Conservation (phyloP, 1,140 invertebrate genomes). For the Caerostris extrusa region DNA sequence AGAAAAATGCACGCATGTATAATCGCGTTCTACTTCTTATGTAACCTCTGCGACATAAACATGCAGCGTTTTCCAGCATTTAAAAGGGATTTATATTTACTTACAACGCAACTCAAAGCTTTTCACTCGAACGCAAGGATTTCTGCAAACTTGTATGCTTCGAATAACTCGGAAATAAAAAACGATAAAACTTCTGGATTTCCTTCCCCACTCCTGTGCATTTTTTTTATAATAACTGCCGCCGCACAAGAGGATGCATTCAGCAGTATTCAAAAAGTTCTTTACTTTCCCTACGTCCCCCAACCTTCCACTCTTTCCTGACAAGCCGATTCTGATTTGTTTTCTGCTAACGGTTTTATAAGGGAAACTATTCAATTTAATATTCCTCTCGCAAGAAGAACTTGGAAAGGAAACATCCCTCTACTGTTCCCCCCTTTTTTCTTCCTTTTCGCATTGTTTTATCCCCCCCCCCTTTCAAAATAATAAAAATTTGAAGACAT, state of each 20-base stretch:
- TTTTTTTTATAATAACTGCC: background rate
- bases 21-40: too few species aligned
- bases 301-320: background rate
- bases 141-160: too few species aligned
- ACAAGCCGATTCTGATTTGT: slow-evolving; percentile 1
- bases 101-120: too few species aligned
- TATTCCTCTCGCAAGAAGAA: background rate
- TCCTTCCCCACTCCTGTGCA: background rate
- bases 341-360: background rate
- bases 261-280: too few species aligned
- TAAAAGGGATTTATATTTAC: too few species aligned
- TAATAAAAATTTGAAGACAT: background rate
- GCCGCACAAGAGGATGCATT: too few species aligned
- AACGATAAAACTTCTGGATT: background rate
- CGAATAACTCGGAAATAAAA: background rate
- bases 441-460: background rate
- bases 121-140: too few species aligned
- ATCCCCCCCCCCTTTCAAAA: too few species aligned
- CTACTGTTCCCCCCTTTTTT: background rate
- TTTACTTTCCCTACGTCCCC: background rate
- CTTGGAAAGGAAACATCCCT: background rate
- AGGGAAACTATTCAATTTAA: background rate
- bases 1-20: too few species aligned
- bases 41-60: too few species aligned
- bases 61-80: too few species aligned